Base-by-base conservation (phyloP, 2,888 invertebrate genomes). In the Aproaerema taeniolella region DNA sequence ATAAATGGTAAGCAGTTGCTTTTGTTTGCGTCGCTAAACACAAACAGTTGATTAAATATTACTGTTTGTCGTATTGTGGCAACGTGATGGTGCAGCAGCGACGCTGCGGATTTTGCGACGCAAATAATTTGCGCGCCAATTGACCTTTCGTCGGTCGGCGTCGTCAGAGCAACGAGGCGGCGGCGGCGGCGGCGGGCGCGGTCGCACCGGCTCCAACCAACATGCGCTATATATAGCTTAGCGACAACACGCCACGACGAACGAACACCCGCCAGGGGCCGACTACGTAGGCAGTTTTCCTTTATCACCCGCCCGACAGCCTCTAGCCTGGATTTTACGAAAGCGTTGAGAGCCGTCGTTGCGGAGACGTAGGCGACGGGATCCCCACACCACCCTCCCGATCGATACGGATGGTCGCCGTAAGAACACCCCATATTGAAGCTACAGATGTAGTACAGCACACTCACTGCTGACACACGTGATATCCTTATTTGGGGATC, bases 81-180 rank as follows among this genome's bases (percentile, higher is more conserved):
- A n/a, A n/a, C n/a, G n/a, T n/a, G n/a, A 62, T 73, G 72, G 67
- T 80, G 58, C 64, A 76, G 67, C 67, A 77, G 67, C 69, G 61
- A 52, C 64, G 67, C 51, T 75, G 69, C 67, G 68, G 74, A 73
- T 82, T 82, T 78, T 78, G 81, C 82, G 82, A 85, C 83, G 82
- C 79, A 86, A 86, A 85, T 85, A 83, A 83, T 85, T 83, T 83
- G 83, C 79, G 81, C 81, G 85, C 82, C 83, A 85, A 85, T 85
- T 86, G 85, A 85, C 85, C 85, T 86, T 85, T 86, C 82, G 77
- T 78, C 80, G 76, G 77, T 67, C 75, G 70, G 65, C 70, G 80
- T 68, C 68, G 78, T 49, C 64, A 66, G 61, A 55, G 58, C 53
- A 55, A 66, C 63, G 65, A 65, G 61, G 65, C 56, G 65, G 57